phyloP scores from a whole-genome alignment of 2,113 vertebrate species.

The Atherinomorus stipes region DNA sequence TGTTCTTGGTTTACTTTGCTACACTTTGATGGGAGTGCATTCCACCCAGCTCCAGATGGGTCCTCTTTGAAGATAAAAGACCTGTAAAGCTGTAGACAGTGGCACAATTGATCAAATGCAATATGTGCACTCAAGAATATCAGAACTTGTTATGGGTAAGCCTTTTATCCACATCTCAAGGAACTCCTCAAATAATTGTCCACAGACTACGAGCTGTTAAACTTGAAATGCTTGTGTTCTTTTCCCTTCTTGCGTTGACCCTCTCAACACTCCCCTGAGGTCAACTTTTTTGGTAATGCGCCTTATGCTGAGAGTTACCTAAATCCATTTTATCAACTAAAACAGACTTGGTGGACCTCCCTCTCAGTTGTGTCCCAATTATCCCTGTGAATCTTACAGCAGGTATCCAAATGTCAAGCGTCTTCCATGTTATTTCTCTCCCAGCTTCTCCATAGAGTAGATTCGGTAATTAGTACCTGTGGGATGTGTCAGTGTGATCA shows the following conservation, averaged over 20 bases:
- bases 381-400: conserved; percentile 75
- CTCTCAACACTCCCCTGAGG: conserved; percentile 50
- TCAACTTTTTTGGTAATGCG: conserved; percentile 72
- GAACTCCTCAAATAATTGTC: conserved; percentile 76
- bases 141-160: conserved; percentile 71
- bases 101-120: conserved; percentile 66
- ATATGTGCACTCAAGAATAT: conserved; percentile 75
- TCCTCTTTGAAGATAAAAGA: conserved; percentile 77
- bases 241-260: conserved; percentile 38
- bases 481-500: conserved; percentile 81
- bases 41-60: conserved; percentile 43
- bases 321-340: conserved; percentile 78
- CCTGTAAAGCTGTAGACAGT: conserved; percentile 65
- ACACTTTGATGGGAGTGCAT: conserved; percentile 31
- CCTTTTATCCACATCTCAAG: conserved; percentile 76
- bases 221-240: conserved; percentile 51
- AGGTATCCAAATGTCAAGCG: conserved; percentile 83
- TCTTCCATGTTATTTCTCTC: conserved; percentile 74
- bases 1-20: conserved; percentile 44
- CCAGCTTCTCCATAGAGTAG: conserved; percentile 57
- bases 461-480: conserved; percentile 85
- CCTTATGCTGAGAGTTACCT: conserved; percentile 60
- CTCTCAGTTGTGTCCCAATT: conserved; percentile 81
- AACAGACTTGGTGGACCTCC: conserved; percentile 73
- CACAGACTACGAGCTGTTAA: conserved; percentile 44